phyloP scores from a whole-genome alignment of 2,113 vertebrate genomes.

The Orthonyx spaldingii region DNA sequence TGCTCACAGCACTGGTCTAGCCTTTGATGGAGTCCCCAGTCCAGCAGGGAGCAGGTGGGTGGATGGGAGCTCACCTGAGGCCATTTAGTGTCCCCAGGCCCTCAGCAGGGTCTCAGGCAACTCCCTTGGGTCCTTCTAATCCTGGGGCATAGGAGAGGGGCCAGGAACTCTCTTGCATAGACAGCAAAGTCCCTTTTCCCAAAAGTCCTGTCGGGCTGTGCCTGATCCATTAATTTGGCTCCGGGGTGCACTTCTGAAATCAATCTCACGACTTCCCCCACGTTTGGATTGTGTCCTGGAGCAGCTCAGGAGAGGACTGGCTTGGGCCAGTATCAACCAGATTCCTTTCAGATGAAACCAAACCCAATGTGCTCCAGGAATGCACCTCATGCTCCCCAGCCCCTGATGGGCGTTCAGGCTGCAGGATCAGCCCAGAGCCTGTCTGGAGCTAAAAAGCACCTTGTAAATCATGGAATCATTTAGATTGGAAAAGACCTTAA shows the following conservation, averaged over 20 bases:
- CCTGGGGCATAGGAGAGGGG: neutral
- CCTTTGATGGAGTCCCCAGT: neutral
- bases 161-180: accelerated
- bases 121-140: neutral
- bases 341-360: slow-evolving; percentile 12
- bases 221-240: neutral
- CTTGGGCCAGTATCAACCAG: neutral
- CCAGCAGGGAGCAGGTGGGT: neutral
- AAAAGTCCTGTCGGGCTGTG: neutral
- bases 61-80: neutral
- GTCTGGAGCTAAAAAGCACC: neutral
- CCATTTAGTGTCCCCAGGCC: neutral
- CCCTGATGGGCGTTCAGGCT: neutral
- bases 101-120: neutral
- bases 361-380: neutral
- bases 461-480: neutral
- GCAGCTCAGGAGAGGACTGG: neutral
- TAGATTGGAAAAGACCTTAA: neutral
- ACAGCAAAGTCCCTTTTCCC: neutral
- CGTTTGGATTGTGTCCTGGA: neutral
- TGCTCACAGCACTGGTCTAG: accelerated
- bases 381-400: neutral
- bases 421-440: neutral
- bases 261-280: neutral
- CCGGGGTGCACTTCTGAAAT: neutral